These are phyloP conservation scores for Oreochromis spilurus DNA, from an alignment of 2,113 vertebrate genomes.

Conservation along the genomic window DNA sequence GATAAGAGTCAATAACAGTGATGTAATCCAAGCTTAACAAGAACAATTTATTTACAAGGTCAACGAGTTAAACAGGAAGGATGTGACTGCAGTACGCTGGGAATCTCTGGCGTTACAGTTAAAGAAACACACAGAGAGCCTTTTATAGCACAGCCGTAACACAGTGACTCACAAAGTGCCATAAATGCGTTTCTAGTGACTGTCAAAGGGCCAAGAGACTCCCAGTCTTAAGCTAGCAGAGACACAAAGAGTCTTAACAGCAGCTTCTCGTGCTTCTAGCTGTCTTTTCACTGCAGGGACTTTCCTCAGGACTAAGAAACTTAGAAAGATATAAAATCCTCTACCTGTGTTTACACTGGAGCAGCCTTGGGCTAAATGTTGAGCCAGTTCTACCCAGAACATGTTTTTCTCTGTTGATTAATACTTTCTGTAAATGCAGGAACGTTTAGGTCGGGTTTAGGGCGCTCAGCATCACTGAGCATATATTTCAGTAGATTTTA, in stretches of 20 bases:
- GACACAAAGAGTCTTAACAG: background rate
- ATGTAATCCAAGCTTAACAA: background rate
- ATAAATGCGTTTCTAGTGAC: background rate
- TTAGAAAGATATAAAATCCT: background rate
- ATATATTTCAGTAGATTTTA: background rate
- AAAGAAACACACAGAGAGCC: background rate
- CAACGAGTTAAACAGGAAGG: fast-evolving
- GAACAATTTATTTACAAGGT: background rate
- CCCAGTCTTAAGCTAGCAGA: background rate
- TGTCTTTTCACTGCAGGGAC: background rate
- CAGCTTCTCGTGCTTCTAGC: background rate
- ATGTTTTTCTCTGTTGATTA: background rate
- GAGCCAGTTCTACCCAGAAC: background rate
- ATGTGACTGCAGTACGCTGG: background rate
- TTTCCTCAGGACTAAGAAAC: background rate
- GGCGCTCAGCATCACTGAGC: fast-evolving
- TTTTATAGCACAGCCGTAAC: fast-evolving
- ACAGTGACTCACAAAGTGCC: background rate
- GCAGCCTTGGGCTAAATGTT: background rate
- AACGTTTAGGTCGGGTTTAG: background rate
- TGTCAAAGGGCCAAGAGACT: background rate
- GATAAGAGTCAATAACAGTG: background rate
- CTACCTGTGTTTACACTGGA: background rate
- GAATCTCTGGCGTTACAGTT: background rate
- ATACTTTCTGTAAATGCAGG: background rate